Percentiles rank a stretch among this genome's conserved stretches.
Evolutionary conservation across 2,888 invertebrate genomes (phyloP).

Genomic region (Toxonevra muliebris): DNA sequence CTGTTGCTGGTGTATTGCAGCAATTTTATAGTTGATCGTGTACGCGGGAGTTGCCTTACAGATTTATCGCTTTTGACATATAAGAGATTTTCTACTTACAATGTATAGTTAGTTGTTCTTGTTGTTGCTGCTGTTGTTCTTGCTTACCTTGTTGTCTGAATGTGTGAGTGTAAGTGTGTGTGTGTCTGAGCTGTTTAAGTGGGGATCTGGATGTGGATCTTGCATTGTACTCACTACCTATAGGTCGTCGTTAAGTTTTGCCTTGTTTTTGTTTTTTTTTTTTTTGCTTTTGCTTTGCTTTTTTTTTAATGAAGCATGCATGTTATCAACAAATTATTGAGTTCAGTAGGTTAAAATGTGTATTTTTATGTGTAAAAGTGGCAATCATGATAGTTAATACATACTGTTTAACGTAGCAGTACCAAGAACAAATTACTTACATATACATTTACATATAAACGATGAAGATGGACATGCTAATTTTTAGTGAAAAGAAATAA

Average conservation of each 20-base stretch:
- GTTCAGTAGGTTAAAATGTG: conserved; percentile 32
- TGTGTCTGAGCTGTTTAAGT: conserved; percentile 3
- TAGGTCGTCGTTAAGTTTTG: conserved; percentile 6
- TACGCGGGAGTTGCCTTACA: too few relatives aligned
- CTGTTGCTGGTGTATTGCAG: too few relatives aligned
- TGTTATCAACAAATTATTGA: conserved; percentile 28
- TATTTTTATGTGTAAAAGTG: neutral
- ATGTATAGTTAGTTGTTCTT: neutral
- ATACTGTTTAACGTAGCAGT: too few relatives aligned
- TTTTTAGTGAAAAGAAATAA: too few relatives aligned
- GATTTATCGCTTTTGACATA: too few relatives aligned
- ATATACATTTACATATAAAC: too few relatives aligned
- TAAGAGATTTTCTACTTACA: too few relatives aligned
- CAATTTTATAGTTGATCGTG: too few relatives aligned
- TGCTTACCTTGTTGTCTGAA: neutral
- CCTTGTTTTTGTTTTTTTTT: conserved; percentile 4
- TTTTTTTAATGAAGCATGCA: conserved; percentile 21
- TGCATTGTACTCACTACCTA: neutral
- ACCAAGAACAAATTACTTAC: too few relatives aligned
- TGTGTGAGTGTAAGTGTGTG: neutral
- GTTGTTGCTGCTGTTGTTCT: neutral
- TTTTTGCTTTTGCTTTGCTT: neutral
- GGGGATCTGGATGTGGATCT: neutral
- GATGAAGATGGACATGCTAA: too few relatives aligned
- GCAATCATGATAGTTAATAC: too few relatives aligned